Evolutionary conservation across 1,140 invertebrate genomes (phyloP), one percentile per base, ranked within the genome.

Genomic region (Drosophila lacteicornis): DNA sequence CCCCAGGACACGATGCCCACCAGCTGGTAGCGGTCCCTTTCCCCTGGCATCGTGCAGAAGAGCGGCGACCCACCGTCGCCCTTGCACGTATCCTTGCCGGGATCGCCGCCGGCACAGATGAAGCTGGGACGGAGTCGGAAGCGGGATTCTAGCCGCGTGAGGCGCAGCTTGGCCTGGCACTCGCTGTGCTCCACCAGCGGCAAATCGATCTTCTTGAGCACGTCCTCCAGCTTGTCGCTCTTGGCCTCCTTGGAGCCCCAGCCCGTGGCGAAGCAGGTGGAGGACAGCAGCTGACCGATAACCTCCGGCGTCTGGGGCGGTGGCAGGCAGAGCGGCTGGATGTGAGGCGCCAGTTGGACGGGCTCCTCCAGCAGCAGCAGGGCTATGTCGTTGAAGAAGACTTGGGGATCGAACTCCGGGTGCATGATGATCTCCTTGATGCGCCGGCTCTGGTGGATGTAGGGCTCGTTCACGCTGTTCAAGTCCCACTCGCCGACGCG

Each of bases 401-500:
- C 46, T 94, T 94, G 17, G 92, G 91, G 95, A 93, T 47, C 92
- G 83, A 84, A 94, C 94, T 43, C 93, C 84, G 95, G 93, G 25
- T 95, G 45, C 9, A 93, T 67, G 0, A 95, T 86, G 0, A 96
- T 93, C 42, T 93, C 92, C 1, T 85, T 82, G 0, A 97, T 96
- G 4, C 93, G 80, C 2, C 95, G 92, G 70, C 97, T 96, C 91
- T 97, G 95, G 87, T 97, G 95, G 96, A 95, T 0, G 12, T 85
- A 47, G 3, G 86, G 86, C 15, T 90, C 85, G 5, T 79, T 59
- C 0, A 76, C 5, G 38, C 86, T 85, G 8, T 79, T 90, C 1
- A 96, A 96, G 83, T 97, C 96, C 96, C 96, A 97, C 93, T 97
- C 96, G 0, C 96, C 96, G 0, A 95, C 94, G 1, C 96, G 94